Base-by-base conservation (phyloP, 1,140 invertebrate species). In the Drosophila chauvacae region DNA sequence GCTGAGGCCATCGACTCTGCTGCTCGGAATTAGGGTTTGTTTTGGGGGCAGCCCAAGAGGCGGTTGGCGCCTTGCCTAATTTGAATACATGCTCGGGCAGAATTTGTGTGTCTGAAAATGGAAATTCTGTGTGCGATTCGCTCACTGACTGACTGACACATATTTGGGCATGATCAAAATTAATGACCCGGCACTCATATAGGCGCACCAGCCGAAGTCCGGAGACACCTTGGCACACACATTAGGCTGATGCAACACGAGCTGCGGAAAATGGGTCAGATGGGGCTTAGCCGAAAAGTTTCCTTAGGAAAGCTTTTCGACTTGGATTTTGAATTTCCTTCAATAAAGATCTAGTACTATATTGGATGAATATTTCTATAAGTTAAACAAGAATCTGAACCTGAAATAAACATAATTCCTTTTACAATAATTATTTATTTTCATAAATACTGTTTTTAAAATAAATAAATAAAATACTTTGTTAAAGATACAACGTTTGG, bases 91-190 rank as follows among this genome's bases (percentile, higher is more conserved):
- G 80, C 69, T 53, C 30, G 47, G 50, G 60, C 48, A 59, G 69
- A 77, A 63, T 62, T 69, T 59, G 66, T 69, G 68, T 50, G 76
- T 59, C 63, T 88, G 72, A 71, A 81, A 90, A 88, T 88, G 80
- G 77, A 88, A 88, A 74, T 74, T 83, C 70, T 80, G 71, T 80
- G 66, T 77, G 76, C 66, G 77, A 77, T 75, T 61, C 47, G 62
- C 80, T 63, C 57, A 66, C 76, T 77, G 82, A 75, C 75, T 84
- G 68, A 62, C 88, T 91, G 88, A 91, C 88, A 91, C 84, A 91
- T 90, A 90, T 90, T 90, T 91, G 86, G 82, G 80, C 62, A 80
- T 91, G 87, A 91, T 90, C 87, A 60, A 91, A 90, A 90, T 90
- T 91, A 91, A 91, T 91, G 88, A 91, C 88, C 80, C 87, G 62